Evolutionary conservation across 2,113 vertebrate genomes (phyloP).

Genomic region (Scortum barcoo): DNA sequence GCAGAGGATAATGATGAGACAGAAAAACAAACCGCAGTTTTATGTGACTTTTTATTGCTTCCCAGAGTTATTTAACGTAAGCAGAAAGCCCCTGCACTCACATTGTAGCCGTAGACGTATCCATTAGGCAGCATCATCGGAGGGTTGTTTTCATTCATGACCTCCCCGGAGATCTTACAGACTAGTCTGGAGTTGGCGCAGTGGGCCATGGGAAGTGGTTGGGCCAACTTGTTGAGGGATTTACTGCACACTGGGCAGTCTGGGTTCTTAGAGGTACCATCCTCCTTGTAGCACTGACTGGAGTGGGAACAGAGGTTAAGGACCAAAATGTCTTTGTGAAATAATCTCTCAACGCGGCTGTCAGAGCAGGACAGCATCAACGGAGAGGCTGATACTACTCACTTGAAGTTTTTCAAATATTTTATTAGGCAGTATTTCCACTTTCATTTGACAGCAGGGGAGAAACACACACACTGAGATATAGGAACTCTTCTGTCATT

Average conservation of each 20-base stretch:
- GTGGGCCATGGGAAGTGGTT: conserved; percentile 98
- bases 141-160: conserved; percentile 99
- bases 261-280: conserved; percentile 96
- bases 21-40: not conserved
- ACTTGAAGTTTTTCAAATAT: not conserved
- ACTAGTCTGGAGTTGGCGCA: conserved; percentile 99
- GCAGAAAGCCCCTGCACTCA: conserved; percentile 81
- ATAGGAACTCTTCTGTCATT: not conserved
- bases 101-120: conserved; percentile 99
- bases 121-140: conserved; percentile 99
- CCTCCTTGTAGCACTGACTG: conserved; percentile 99
- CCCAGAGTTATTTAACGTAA: not conserved
- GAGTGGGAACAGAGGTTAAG: conserved; percentile 70
- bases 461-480: not conserved
- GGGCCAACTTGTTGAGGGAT: conserved; percentile 97
- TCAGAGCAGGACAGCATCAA: not conserved
- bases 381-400: not conserved
- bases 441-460: not conserved
- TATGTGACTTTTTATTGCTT: not conserved
- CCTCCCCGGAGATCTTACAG: conserved; percentile 99
- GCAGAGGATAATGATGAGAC: not conserved
- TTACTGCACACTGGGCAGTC: conserved; percentile 99
- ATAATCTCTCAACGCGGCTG: not conserved
- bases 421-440: not conserved
- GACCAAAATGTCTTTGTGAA: conserved; percentile 30